Conservation (phyloP, 2,113 vertebrate species). For the Nothocercus julius region DNA sequence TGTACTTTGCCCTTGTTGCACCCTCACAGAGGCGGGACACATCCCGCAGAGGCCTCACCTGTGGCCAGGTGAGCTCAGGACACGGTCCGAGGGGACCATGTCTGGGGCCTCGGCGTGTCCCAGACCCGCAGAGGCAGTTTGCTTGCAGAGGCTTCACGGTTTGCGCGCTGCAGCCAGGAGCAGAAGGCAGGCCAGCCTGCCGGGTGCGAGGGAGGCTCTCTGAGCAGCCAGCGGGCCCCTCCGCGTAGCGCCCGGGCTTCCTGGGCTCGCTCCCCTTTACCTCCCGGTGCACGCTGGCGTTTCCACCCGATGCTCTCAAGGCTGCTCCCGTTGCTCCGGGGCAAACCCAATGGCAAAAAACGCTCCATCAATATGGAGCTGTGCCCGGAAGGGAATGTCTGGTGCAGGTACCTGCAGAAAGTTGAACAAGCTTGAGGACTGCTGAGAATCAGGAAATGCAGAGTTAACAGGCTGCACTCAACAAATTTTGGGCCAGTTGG, state of each 20-base stretch:
- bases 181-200: neutral
- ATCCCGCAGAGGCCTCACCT: neutral
- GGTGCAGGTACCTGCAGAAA: neutral
- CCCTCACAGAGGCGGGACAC: neutral
- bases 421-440: neutral
- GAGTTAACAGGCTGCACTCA: neutral
- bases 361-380: neutral
- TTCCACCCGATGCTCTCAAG: neutral
- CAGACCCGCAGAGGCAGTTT: neutral
- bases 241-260: neutral
- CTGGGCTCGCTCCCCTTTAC: neutral
- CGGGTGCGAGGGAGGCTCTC: neutral
- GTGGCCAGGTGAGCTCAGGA: neutral
- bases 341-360: neutral
- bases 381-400: neutral
- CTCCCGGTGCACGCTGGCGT: neutral
- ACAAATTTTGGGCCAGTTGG: neutral
- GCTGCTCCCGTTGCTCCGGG: neutral
- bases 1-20: neutral
- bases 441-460: neutral
- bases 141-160: neutral
- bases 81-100: neutral
- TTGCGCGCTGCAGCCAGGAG: neutral
- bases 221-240: fast-evolving
- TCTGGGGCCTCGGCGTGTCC: neutral